Evolutionary conservation across 2,888 invertebrate genomes (phyloP), one percentile per base, ranked within the genome.

Genomic region (Nasonia oneida): DNA sequence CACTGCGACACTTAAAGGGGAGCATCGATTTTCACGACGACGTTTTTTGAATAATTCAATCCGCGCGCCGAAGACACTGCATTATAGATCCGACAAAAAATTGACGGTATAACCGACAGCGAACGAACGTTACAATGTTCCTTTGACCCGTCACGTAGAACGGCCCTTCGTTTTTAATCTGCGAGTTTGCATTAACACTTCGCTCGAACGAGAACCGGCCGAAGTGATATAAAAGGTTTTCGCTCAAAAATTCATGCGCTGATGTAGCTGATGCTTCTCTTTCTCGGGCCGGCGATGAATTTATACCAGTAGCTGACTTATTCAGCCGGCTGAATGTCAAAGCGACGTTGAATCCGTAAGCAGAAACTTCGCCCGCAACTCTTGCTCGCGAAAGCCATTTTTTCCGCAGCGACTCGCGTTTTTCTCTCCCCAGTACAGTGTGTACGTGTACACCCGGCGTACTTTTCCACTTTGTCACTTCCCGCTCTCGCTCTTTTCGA

Each of bases 321-420:
- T 61, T 61, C 57, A 61, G 18, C n/a, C n/a, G 57, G 57, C 53
- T 53, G 53, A 53, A 53, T 53, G 53, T 53, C 53, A 53, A 53
- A 53, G 53, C 53, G 53, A 53, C 53, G 53, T 53, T 53, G 53
- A 53, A 53, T 53, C 18, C 53, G 53, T 53, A 53, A 53, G 53
- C 53, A 53, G 18, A 53, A 23, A 23, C 23, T 23, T 23, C 23
- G 23, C 23, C 23, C 23, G 23, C 23, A 23, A 23, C 23, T 23
- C 23, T 23, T 23, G 23, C 23, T 23, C 23, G 23, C 23, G 23
- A 23, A 53, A 18, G 18, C 53, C 53, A 15, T 53, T 53, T 53
- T 53, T 53, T 18, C 18, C 18, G 18, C 18, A 18, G 18, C 18
- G 53, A 53, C 53, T 53, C 15, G 18, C 53, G 15, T 53, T 53